These are phyloP conservation scores for Alethe diademata DNA, from an alignment of 2,113 vertebrate genomes.

Conservation along the genomic window DNA sequence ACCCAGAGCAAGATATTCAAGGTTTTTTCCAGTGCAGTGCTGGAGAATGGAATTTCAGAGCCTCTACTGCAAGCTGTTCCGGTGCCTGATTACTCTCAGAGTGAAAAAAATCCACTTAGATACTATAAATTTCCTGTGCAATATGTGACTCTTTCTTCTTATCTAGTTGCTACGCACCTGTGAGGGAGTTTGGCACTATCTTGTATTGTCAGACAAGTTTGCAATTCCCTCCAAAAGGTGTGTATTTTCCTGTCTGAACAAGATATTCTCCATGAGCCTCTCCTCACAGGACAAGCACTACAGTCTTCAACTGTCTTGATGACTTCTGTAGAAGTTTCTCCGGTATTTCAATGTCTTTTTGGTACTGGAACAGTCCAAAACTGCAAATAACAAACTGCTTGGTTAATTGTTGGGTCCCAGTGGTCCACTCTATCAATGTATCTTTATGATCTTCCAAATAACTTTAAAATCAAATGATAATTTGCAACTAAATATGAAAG, in stretches of 20 bases:
- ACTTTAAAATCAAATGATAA: rapidly evolving
- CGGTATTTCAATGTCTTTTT: background rate
- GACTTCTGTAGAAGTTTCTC: background rate
- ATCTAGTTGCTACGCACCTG: background rate
- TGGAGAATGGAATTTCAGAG: background rate
- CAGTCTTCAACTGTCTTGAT: background rate
- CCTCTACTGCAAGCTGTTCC: background rate
- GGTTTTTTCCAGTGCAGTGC: background rate
- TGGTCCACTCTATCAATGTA: background rate
- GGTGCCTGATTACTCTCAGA: background rate
- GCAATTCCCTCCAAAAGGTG: background rate
- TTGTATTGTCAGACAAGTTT: background rate
- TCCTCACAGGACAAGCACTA: background rate
- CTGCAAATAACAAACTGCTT: background rate
- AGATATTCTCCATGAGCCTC: background rate
- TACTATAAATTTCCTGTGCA: background rate
- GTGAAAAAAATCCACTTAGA: background rate
- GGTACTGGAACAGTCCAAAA: background rate
- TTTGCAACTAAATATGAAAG: background rate
- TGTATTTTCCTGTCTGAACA: background rate
- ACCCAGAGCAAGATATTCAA: background rate
- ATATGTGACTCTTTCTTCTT: background rate
- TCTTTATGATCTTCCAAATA: background rate
- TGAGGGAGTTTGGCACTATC: background rate
- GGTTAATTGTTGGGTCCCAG: background rate